A percentile compares a stretch with the other conserved stretches of the same genome.
These are phyloP conservation scores for Silurus meridionalis DNA, from an alignment of 2,113 vertebrate genomes.

Conservation along the genomic window DNA sequence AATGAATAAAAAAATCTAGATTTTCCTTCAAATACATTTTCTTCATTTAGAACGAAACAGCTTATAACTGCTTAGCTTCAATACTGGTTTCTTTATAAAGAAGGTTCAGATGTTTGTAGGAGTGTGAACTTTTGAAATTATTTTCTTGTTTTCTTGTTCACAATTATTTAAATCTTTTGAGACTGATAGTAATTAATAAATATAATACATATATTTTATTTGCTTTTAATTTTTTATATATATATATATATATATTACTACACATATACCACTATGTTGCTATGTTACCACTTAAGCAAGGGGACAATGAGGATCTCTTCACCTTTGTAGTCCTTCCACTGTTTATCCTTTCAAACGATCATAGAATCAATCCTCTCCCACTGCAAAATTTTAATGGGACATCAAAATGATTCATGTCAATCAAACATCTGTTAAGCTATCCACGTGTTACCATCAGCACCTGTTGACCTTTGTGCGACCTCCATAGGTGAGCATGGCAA, in stretches of 20 bases:
- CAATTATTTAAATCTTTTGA: not conserved
- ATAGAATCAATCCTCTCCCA: constrained; percentile 64
- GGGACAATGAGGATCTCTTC: constrained; percentile 32
- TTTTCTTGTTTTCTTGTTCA: too few relatives aligned
- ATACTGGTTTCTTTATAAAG: not conserved
- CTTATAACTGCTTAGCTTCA: not conserved
- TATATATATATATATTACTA: too few relatives aligned
- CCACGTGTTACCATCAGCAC: constrained; percentile 65
- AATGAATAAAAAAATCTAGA: not conserved
- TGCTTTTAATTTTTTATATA: too few relatives aligned
- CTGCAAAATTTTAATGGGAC: constrained; percentile 73
- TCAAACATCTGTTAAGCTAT: constrained; percentile 68
- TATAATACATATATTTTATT: not conserved
- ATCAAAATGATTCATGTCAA: constrained; percentile 75
- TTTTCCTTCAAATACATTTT: not conserved
- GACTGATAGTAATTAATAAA: not conserved
- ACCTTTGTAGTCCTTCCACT: constrained; percentile 63
- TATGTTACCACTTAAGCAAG: not conserved
- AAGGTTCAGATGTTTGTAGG: not conserved
- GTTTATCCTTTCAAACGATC: constrained; percentile 63
- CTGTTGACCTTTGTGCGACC: constrained; percentile 69
- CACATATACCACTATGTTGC: too few relatives aligned
- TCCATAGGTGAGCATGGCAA: constrained; percentile 57
- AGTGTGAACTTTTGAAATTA: not conserved
- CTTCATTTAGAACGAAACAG: not conserved